Evolutionary conservation across 2,113 vertebrate genomes (phyloP).

Genomic region (Tympanuchus pallidicinctus): DNA sequence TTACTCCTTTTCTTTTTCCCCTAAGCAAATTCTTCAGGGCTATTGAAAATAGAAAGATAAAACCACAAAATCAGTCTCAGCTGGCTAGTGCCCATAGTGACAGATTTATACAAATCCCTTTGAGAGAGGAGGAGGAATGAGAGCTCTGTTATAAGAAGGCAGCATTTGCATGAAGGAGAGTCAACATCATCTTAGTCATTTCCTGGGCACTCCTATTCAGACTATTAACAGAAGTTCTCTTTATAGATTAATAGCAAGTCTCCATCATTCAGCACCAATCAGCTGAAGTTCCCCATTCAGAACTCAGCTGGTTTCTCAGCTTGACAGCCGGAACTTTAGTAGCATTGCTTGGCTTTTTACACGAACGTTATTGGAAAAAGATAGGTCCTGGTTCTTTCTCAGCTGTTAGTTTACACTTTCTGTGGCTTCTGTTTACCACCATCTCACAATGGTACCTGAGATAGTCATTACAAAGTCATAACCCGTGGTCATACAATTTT

Average conservation of each 20-base stretch:
- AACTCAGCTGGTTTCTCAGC: not conserved
- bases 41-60: not conserved
- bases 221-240: not conserved
- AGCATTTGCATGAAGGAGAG: not conserved
- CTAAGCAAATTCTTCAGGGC: not conserved
- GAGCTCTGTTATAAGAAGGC: not conserved
- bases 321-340: not conserved
- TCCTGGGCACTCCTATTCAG: not conserved
- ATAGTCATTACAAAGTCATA: not conserved
- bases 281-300: not conserved
- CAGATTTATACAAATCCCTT: not conserved
- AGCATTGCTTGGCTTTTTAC: not conserved
- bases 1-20: not conserved
- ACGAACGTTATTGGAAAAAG: not conserved
- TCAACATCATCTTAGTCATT: not conserved
- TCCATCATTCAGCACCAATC: not conserved
- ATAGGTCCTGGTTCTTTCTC: not conserved
- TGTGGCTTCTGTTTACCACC: not conserved
- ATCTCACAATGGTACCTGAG: not conserved
- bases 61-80: not conserved
- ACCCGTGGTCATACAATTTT: accelerated
- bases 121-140: not conserved
- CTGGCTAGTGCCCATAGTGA: not conserved
- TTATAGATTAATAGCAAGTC: not conserved
- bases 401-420: accelerated